phyloP scores from a whole-genome alignment of 1,140 invertebrate genomes.

The Drosophila gunungcola region DNA sequence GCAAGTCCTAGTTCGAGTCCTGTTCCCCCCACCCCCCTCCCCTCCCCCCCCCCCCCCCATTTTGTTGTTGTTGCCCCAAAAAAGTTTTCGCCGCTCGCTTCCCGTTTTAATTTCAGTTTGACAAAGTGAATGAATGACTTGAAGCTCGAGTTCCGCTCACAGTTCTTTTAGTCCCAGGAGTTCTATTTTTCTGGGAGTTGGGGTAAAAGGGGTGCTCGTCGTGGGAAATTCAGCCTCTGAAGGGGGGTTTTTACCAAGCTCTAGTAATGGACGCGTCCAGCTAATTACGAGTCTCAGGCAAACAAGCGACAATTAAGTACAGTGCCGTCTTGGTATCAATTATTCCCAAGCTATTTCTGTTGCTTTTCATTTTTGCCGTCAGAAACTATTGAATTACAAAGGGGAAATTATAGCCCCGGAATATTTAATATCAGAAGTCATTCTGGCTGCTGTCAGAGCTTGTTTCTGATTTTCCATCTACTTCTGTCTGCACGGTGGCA shows the following conservation, averaged over 20 bases:
- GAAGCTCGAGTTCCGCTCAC: slow-evolving; percentile 20
- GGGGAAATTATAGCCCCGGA: not conserved
- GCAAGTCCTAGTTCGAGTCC: slow-evolving; percentile 18
- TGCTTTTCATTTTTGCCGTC: not conserved
- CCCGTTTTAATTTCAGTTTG: slow-evolving; percentile 56
- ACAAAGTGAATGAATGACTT: slow-evolving; percentile 51
- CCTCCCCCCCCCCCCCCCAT: too few relatives aligned
- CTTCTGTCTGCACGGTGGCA: not conserved
- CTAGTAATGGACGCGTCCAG: slow-evolving; percentile 12
- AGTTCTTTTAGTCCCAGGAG: not conserved
- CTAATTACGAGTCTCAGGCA: slow-evolving; percentile 20
- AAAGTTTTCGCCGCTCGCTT: slow-evolving; percentile 29
- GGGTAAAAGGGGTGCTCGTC: too few relatives aligned
- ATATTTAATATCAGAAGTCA: not conserved
- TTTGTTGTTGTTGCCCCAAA: slow-evolving; percentile 4
- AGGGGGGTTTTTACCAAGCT: not conserved
- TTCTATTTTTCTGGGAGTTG: not conserved
- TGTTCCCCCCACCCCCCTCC: not conserved
- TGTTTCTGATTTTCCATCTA: not conserved
- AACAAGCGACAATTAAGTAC: slow-evolving; percentile 29
- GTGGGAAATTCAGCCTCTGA: not conserved
- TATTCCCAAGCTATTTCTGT: slow-evolving; percentile 3
- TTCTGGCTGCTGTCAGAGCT: not conserved
- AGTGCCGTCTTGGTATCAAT: slow-evolving; percentile 14
- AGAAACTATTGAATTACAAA: slow-evolving; percentile 18